phyloP scores from a whole-genome alignment of 2,113 vertebrate species.

The Vireo altiloquus region DNA sequence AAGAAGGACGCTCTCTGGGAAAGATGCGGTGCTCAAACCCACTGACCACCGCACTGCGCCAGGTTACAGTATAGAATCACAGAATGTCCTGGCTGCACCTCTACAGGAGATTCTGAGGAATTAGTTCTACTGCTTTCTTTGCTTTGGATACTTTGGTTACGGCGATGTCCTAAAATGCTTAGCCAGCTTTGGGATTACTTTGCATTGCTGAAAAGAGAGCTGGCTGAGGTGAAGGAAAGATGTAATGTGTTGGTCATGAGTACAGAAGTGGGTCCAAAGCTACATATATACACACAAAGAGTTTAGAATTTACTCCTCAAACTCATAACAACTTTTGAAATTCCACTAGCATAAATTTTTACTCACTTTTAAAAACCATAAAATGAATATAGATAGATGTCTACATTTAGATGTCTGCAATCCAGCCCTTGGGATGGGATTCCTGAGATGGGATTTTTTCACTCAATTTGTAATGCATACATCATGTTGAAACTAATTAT shows the following conservation, averaged over 20 bases:
- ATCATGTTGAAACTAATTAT: not conserved
- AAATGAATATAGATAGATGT: not conserved
- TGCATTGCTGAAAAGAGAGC: not conserved
- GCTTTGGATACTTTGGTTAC: fast-evolving
- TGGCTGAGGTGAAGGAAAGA: not conserved
- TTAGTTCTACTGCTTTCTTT: not conserved
- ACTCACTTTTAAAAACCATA: not conserved
- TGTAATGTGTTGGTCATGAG: not conserved
- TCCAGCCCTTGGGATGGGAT: not conserved
- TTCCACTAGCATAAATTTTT: not conserved
- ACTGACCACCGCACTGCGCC: no score
- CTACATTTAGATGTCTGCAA: not conserved
- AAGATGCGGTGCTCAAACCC: no score
- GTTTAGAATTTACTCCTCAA: not conserved
- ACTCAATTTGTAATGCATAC: not conserved
- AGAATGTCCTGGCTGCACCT: not conserved
- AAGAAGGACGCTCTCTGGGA: no score
- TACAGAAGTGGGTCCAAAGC: not conserved
- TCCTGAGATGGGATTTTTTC: not conserved
- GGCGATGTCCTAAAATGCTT: not conserved
- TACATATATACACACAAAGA: fast-evolving
- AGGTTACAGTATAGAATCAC: no score
- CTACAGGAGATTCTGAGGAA: not conserved
- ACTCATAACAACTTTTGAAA: not conserved
- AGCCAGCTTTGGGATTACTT: not conserved